Conservation (phyloP, 2,888 invertebrate species). For the Hypena proboscidalis region DNA sequence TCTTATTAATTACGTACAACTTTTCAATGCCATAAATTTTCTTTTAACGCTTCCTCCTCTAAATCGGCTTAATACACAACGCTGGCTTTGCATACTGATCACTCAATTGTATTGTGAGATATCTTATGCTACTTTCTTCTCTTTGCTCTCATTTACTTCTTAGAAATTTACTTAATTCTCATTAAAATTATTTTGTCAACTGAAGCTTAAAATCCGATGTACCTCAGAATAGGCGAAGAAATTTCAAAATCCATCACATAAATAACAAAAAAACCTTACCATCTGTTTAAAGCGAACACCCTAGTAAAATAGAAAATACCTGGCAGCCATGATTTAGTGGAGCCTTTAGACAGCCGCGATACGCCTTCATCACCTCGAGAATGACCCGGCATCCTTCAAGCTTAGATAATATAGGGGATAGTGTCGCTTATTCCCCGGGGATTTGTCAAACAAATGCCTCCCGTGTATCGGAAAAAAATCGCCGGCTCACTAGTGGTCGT, state of each 20-base stretch:
- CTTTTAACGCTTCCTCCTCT: conserved; percentile 76
- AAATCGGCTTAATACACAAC: conserved; percentile 81
- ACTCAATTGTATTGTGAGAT: conserved; percentile 65
- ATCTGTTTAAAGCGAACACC: conserved; percentile 61
- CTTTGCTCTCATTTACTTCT: conserved; percentile 42
- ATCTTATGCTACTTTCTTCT: conserved; percentile 47
- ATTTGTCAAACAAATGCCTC: conserved; percentile 85
- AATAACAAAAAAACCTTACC: conserved; percentile 63
- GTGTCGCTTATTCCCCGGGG: conserved; percentile 78
- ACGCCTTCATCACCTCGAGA: conserved; percentile 81
- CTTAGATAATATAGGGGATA: conserved; percentile 76
- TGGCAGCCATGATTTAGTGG: conserved; percentile 77
- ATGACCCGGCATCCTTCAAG: conserved; percentile 83
- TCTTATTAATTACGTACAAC: conserved; percentile 85
- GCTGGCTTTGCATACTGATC: conserved; percentile 75
- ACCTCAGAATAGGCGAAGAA: conserved; percentile 7
- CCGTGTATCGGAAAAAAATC: conserved; percentile 82
- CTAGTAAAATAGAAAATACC: conserved; percentile 70
- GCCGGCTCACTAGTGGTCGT: conserved; percentile 79
- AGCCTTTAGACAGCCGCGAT: conserved; percentile 70
- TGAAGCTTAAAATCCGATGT: too few species aligned
- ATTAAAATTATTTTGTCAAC: not conserved
- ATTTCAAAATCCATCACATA: conserved; percentile 44
- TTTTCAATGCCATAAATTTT: conserved; percentile 85
- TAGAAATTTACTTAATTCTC: conserved; percentile 12